Base-by-base conservation (phyloP, 2,113 vertebrate species). In the Nycticebus coucang region DNA sequence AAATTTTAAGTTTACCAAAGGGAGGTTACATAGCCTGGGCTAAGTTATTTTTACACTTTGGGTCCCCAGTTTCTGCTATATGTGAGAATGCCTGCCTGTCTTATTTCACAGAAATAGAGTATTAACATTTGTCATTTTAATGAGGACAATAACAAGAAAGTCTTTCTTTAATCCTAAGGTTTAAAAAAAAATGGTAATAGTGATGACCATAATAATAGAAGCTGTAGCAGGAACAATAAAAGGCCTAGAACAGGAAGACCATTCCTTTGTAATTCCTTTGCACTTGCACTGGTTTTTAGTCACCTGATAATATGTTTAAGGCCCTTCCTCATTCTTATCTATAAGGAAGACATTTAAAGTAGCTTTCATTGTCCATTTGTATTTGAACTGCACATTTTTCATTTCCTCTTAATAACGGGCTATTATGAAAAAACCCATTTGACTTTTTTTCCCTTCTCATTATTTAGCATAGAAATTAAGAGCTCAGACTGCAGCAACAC, bases 131-230 rank as follows among this genome's bases (percentile, higher is more conserved):
- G 53, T 80, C 64, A 71, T 86, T 91, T 94, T 82, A 82, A 91
- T 72, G 74, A 45, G 24, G 57, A 55, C 35, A 64, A 4, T 72
- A 26, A 79, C 21, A 86, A 89, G 35, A 78, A 89, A 92, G 50
- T 33, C n/a, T 94, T 89, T 81, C 90, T 81, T 87, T 84, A 75
- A 86, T 79, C 21, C 3, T 82, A 69, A 85, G 21, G 62, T 55
- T 81, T 21, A 84, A 93, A 94, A 96, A 96, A 96, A 87, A 86
- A 77, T 15, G 50, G 41, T n/a, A 68, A 91, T 7, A 75, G 59
- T 75, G 62, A 96, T 62, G 53, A 79, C 10, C 78, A 87, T 33
- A 45, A 37, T 85, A 64, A 81, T 11, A 50, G 35, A 3, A 82
- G 33, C 84, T 89, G 37, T 0, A 74, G 35, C 1, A 35, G 13